phyloP scores from a whole-genome alignment of 2,888 invertebrate species.

The Tenthredo notha region DNA sequence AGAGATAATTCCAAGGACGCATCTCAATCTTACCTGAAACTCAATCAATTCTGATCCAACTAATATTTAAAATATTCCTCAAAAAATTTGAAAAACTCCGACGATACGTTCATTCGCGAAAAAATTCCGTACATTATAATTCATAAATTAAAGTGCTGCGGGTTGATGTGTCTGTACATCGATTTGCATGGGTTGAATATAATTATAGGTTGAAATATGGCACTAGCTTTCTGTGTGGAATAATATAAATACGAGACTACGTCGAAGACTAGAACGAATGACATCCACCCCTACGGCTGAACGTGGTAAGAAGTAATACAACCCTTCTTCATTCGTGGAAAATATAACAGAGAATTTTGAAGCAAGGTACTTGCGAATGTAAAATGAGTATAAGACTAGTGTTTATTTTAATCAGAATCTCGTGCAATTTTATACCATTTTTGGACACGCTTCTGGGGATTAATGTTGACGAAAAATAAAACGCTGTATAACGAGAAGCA shows the following conservation, averaged over 20 bases:
- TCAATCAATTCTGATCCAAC: not conserved
- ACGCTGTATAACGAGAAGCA: not conserved
- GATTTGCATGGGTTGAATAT: too few species aligned
- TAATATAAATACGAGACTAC: slow-evolving; percentile 22
- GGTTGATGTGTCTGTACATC: too few species aligned
- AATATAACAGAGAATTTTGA: not conserved
- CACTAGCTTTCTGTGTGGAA: not conserved
- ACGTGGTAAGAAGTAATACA: not conserved
- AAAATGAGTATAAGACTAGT: not conserved
- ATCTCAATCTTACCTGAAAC: not conserved
- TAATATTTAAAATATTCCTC: not conserved
- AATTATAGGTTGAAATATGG: too few species aligned
- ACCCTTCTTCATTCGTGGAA: not conserved
- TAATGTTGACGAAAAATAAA: not conserved
- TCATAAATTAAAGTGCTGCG: too few species aligned
- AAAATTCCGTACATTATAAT: too few species aligned
- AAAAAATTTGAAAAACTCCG: too few species aligned
- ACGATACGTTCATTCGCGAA: too few species aligned
- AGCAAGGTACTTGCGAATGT: not conserved
- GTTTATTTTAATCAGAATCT: not conserved
- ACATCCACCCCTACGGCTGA: not conserved
- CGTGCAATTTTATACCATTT: not conserved
- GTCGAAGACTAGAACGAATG: slow-evolving; percentile 8
- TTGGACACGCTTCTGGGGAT: not conserved
- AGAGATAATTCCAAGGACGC: slow-evolving; percentile 27